These are phyloP conservation scores for Ruditapes philippinarum DNA, from an alignment of 1,140 invertebrate species.

Conservation along the genomic window DNA sequence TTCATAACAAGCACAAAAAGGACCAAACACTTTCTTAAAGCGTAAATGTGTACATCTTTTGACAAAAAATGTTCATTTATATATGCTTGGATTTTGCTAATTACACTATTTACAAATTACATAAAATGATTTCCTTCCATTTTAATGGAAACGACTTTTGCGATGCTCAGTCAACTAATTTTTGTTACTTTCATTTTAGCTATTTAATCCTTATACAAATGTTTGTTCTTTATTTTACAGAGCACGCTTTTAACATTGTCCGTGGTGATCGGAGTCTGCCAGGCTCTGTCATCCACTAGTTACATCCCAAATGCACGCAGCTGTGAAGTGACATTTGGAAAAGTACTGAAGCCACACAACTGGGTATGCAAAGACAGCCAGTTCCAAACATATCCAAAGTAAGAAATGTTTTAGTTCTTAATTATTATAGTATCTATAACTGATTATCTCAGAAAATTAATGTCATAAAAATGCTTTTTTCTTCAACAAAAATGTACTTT, in stretches of 20 bases:
- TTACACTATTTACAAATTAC: background rate
- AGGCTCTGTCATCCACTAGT: background rate
- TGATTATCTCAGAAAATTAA: no score
- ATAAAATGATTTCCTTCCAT: no score
- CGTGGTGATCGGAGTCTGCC: background rate
- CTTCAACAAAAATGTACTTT: background rate
- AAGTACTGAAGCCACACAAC: background rate
- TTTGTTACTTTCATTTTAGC: no score
- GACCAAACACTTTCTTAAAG: no score
- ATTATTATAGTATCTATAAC: background rate
- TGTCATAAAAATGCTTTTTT: background rate
- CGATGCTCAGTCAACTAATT: no score
- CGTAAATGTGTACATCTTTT: no score
- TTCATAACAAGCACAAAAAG: no score
- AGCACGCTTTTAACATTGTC: background rate
- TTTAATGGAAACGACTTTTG: no score
- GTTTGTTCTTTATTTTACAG: background rate
- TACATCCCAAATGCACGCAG: background rate
- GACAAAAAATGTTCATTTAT: no score
- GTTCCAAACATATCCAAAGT: conserved; percentile 22
- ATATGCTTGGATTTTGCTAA: background rate
- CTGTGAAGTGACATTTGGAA: background rate
- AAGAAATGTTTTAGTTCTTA: background rate
- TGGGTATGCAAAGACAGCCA: conserved; percentile 29
- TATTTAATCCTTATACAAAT: no score